These are phyloP conservation scores for Polypterus senegalus DNA, from an alignment of 2,113 vertebrate genomes.

Conservation along the genomic window DNA sequence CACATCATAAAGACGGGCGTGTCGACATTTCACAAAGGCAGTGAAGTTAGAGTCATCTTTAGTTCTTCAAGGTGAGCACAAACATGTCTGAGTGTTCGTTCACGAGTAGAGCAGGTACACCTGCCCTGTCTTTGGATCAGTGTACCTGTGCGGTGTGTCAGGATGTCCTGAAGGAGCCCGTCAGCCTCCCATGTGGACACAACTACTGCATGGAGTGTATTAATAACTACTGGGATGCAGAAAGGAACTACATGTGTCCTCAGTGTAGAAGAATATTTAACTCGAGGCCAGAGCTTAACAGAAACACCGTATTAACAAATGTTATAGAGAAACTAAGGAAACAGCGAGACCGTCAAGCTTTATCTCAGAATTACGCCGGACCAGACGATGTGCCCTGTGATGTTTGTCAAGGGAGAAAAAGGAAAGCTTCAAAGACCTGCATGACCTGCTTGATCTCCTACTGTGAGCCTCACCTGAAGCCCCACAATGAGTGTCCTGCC, in stretches of 20 bases:
- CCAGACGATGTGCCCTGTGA: constrained; percentile 16
- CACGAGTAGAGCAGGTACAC: constrained; percentile 2
- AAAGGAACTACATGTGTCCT: constrained; percentile 18
- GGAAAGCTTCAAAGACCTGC: constrained; percentile 26
- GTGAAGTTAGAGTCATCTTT: too few species aligned
- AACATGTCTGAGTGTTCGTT: too few species aligned
- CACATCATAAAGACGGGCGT: too few species aligned
- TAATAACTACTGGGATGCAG: constrained; percentile 24
- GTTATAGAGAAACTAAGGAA: constrained; percentile 24
- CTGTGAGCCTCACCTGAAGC: constrained; percentile 22
- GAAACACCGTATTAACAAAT: constrained; percentile 35
- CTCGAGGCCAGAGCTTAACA: constrained; percentile 19
- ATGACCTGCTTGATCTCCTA: constrained; percentile 32
- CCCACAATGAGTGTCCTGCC: constrained; percentile 9
- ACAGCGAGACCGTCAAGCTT: constrained; percentile 19
- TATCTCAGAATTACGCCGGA: neutral
- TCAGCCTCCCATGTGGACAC: constrained; percentile 39
- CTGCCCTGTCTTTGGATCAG: constrained; percentile 28
- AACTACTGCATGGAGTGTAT: constrained; percentile 39
- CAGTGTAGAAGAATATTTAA: constrained; percentile 32
- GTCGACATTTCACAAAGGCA: too few species aligned
- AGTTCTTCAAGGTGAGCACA: too few species aligned
- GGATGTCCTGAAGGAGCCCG: constrained; percentile 27
- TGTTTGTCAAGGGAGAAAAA: neutral
- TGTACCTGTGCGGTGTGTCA: constrained; percentile 48